phyloP scores from a whole-genome alignment of 2,797 vertebrate species.

The Percopsis omiscomaycus region DNA sequence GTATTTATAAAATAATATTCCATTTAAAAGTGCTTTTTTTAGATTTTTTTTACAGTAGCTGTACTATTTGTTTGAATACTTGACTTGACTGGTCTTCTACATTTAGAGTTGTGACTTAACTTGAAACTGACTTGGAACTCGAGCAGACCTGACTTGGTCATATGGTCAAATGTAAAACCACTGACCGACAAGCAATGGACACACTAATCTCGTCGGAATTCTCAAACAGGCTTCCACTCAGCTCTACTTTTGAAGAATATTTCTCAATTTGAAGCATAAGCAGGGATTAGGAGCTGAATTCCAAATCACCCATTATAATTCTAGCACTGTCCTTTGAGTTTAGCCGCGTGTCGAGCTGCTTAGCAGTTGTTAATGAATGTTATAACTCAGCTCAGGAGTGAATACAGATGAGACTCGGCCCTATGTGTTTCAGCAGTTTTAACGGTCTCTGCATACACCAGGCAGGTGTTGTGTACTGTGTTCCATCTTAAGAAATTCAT shows the following conservation, averaged over 20 bases:
- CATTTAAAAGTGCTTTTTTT: no score
- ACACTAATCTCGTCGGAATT: neutral
- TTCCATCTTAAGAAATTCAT: conserved; percentile 16
- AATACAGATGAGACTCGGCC: conserved; percentile 29
- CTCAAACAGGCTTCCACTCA: neutral
- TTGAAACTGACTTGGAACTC: no score
- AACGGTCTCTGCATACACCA: conserved; percentile 3
- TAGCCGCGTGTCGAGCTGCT: conserved; percentile 21
- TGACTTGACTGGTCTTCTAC: no score
- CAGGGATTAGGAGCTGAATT: conserved; percentile 15
- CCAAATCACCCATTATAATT: conserved; percentile 12
- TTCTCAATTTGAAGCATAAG: neutral
- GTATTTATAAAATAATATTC: no score
- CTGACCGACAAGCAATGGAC: neutral
- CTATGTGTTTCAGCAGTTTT: conserved; percentile 31
- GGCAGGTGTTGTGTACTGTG: conserved; percentile 11
- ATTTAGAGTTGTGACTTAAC: no score
- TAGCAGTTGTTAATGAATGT: conserved; percentile 38
- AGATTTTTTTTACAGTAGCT: no score
- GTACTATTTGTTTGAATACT: no score
- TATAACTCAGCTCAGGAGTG: conserved; percentile 15
- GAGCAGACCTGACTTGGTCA: no score
- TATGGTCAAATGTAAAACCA: no score
- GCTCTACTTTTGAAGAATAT: neutral
- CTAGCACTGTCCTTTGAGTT: conserved; percentile 21